Evolutionary conservation across 1,140 invertebrate species (phyloP), one percentile per base, ranked within the genome.

Genomic region (Pogonomyrmex barbatus): DNA sequence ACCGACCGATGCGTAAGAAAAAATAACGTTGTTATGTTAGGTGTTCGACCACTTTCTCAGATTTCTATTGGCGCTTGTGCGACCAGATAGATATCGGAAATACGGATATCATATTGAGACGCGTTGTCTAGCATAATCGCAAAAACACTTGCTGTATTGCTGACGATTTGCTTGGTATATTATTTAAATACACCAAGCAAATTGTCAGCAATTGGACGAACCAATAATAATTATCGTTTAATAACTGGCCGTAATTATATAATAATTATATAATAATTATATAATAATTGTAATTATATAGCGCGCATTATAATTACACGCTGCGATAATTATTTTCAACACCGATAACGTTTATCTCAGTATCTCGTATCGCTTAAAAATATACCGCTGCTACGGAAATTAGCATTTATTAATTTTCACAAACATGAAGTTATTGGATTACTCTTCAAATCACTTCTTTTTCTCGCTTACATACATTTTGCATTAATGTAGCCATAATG

Each of bases 21-120:
- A 85, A 88, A 73, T 67, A 54, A 62, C 42, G 79, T 81, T 75
- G 47, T 24, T 82, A 75, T 24, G 58, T 67, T 68, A 78, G 70
- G 42, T 36, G 42, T 58, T 10, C 9, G 65, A 82, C 52, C 30
- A 58, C 79, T 82, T 82, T 82, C 67, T 82, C 54, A 42, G 79
- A 71, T 82, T 82, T 71, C 79, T 73, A 60, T 10, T 58, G 54
- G 45, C 42, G 52, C 8, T 47, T 52, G 9, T 14, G 14, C 47
- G 47, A 56, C 4, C 30, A 47, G 54, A 71, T 60, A 39, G 9
- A 33, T 58, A 73, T 71, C 65, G 39, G 14, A 58, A 71, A 2
- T 71, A 9, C 17, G 17, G 14, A 17, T 71, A 71, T 82, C 65
- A 12, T 65, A n/a, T n/a, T 14, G 12, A 4, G 78, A 68, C 8